phyloP scores from a whole-genome alignment of 2,888 invertebrate species.

The Amphiduros pacificus region DNA sequence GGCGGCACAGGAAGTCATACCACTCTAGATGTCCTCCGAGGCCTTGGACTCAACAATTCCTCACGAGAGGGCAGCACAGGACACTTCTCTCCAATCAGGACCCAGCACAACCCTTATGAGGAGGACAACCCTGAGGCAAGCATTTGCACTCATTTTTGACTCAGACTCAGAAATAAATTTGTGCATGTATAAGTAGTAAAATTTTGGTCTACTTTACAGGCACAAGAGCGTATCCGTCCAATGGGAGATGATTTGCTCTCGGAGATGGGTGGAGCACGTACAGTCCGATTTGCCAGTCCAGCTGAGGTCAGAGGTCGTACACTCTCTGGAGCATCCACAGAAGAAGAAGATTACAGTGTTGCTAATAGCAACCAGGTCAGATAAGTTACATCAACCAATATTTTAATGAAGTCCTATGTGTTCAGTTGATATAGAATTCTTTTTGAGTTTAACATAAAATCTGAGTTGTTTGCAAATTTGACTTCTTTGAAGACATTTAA shows the following conservation, averaged over 20 bases:
- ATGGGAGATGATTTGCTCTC: conserved; percentile 15
- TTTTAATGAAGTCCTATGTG: no score
- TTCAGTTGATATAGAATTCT: no score
- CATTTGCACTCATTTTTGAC: neutral
- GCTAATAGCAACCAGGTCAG: no score
- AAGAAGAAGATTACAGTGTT: no score
- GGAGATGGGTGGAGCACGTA: neutral
- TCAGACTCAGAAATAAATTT: neutral
- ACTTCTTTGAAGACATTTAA: no score
- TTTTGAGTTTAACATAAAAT: no score
- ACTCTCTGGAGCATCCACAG: neutral
- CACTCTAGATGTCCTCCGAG: conserved; percentile 3
- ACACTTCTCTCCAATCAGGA: neutral
- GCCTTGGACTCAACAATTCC: neutral
- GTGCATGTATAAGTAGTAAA: no score
- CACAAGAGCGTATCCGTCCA: conserved; percentile 8
- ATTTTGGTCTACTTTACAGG: neutral
- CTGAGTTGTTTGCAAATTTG: no score
- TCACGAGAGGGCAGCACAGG: neutral
- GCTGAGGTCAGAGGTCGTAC: neutral
- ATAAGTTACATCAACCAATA: no score
- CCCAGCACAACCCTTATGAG: neutral
- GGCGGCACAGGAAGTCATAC: neutral
- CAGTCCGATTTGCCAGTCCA: conserved; percentile 2
- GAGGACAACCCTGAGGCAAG: conserved; percentile 11